These are phyloP conservation scores for Drosophila putrida DNA, from an alignment of 2,888 invertebrate species.

Conservation along the genomic window DNA sequence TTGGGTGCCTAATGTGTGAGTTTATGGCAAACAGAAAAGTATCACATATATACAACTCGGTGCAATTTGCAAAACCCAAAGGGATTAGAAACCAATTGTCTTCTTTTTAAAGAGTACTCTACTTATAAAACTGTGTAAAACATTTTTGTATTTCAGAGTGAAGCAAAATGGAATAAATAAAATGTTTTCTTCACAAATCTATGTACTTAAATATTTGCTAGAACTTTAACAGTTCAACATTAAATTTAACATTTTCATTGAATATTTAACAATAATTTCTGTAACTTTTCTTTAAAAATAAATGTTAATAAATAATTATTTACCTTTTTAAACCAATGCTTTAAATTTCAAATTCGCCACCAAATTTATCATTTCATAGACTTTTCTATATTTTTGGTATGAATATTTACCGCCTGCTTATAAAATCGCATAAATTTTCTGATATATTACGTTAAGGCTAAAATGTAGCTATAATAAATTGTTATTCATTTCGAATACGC, in stretches of 20 bases:
- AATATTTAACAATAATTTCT: too few relatives aligned
- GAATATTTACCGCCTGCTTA: conserved; percentile 3
- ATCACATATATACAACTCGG: conserved; percentile 25
- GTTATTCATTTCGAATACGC: conserved; percentile 34
- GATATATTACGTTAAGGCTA: conserved; percentile 40
- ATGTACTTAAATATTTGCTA: too few relatives aligned
- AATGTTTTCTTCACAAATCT: too few relatives aligned
- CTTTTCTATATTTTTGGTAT: conserved; percentile 1
- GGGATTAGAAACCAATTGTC: conserved; percentile 25
- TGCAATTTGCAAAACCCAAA: conserved; percentile 9
- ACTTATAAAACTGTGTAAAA: background rate
- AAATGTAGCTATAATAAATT: conserved; percentile 51
- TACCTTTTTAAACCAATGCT: too few relatives aligned
- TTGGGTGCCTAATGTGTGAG: conserved; percentile 72
- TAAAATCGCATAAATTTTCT: conserved; percentile 33
- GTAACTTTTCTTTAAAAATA: too few relatives aligned
- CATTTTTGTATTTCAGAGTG: too few relatives aligned
- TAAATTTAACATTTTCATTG: too few relatives aligned
- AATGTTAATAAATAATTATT: too few relatives aligned
- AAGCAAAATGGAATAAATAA: too few relatives aligned
- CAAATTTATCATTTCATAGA: background rate
- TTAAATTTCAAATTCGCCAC: too few relatives aligned
- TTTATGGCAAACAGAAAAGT: conserved; percentile 56
- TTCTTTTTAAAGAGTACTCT: background rate
- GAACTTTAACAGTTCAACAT: too few relatives aligned